These are phyloP conservation scores for Alfaro cultratus DNA, from an alignment of 2,797 vertebrate species.

Conservation along the genomic window DNA sequence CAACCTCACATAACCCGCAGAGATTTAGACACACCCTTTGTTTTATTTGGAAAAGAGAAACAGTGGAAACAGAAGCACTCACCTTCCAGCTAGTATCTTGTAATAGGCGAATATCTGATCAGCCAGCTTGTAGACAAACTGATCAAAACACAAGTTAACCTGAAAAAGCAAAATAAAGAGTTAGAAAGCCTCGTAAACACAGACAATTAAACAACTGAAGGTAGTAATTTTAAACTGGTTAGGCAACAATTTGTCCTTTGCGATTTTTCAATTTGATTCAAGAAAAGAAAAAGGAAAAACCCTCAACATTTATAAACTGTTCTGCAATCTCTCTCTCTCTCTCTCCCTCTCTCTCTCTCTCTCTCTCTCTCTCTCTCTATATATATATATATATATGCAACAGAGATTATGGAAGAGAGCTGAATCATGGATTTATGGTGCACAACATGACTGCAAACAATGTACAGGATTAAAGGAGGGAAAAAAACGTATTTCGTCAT, in stretches of 20 bases:
- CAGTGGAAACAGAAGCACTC: not conserved
- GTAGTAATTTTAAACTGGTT: not conserved
- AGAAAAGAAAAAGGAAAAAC: not conserved
- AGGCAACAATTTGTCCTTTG: not conserved
- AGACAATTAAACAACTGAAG: not conserved
- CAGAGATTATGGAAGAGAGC: not conserved
- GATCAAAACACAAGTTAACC: slow-evolving; percentile 98
- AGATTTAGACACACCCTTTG: not conserved
- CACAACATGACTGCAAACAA: not conserved
- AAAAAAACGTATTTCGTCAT: not conserved
- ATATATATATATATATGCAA: not conserved
- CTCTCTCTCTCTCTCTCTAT: no score
- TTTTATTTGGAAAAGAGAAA: not conserved
- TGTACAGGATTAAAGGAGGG: not conserved
- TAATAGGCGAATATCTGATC: slow-evolving; percentile 99
- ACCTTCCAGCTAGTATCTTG: slow-evolving; percentile 97
- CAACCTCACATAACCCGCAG: not conserved
- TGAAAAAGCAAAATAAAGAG: slow-evolving; percentile 53
- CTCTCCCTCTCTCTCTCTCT: no score
- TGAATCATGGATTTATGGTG: not conserved
- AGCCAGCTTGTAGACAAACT: slow-evolving; percentile 98
- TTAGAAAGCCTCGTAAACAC: not conserved
- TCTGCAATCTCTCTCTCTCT: not conserved
- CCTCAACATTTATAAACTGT: not conserved
- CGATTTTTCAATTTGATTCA: not conserved